phyloP scores from a whole-genome alignment of 2,113 vertebrate genomes.

The Plecotus auritus region DNA sequence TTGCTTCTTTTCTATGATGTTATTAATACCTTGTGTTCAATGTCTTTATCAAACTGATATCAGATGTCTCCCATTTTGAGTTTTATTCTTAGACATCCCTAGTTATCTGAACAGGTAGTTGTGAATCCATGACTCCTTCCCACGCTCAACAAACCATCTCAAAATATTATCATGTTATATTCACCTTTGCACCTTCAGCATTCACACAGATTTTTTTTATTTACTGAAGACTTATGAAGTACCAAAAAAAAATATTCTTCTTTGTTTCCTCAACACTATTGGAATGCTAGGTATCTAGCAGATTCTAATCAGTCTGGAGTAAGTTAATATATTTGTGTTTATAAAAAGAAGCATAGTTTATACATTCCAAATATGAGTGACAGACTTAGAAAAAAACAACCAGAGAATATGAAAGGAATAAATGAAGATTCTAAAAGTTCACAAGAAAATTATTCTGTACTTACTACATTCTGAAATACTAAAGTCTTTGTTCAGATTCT shows the following conservation, averaged over 20 bases:
- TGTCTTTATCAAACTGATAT: not conserved
- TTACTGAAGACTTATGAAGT: not conserved
- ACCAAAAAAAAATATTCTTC: not conserved
- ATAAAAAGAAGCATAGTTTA: not conserved
- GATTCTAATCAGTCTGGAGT: constrained; percentile 6
- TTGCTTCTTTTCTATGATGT: not conserved
- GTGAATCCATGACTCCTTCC: not conserved
- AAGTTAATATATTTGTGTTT: constrained; percentile 27
- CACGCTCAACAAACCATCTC: not conserved
- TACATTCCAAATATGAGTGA: not conserved
- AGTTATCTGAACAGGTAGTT: not conserved
- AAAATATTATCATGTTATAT: not conserved
- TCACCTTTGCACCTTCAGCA: not conserved
- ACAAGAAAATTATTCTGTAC: not conserved
- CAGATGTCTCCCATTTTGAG: not conserved
- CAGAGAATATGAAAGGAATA: not conserved
- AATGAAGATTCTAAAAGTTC: not conserved
- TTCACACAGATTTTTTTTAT: not conserved
- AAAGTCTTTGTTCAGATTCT: not conserved
- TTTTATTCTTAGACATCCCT: constrained; percentile 21
- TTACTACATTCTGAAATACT: not conserved
- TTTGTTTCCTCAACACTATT: constrained; percentile 11
- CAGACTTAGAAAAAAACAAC: constrained; percentile 8
- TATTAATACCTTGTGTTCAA: not conserved
- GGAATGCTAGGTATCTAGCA: not conserved